These are phyloP conservation scores for Silurus lanzhouensis DNA, from an alignment of 2,797 vertebrate genomes.

Conservation along the genomic window DNA sequence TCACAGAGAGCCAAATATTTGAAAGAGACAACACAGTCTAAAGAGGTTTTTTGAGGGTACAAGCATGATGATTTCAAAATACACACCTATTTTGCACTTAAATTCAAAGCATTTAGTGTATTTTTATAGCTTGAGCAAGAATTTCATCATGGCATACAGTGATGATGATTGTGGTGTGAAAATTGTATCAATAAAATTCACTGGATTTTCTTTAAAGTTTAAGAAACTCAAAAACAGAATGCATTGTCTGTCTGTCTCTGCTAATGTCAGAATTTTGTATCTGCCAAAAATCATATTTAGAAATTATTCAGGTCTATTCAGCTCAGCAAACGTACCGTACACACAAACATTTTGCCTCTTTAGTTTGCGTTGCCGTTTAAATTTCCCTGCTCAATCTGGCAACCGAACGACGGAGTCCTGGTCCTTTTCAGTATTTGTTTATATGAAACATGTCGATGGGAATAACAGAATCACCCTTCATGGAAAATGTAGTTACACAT, in stretches of 20 bases:
- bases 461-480: background rate
- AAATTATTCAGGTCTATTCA: background rate
- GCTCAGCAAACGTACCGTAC: background rate
- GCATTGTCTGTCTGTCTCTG: background rate
- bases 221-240: background rate
- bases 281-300: background rate
- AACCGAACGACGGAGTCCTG: slow-evolving; percentile 9
- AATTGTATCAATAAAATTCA: background rate
- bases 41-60: background rate
- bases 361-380: background rate
- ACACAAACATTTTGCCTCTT: background rate
- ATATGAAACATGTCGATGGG: background rate
- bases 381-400: background rate
- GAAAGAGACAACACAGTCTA: background rate
- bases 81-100: background rate
- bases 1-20: background rate
- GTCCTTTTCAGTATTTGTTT: background rate
- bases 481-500: background rate
- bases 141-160: background rate
- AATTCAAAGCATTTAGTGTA: background rate
- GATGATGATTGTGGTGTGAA: background rate
- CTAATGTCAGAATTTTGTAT: background rate
- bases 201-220: background rate
- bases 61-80: background rate
- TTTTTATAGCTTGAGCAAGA: background rate